Evolutionary conservation across 2,113 vertebrate genomes (phyloP), one percentile per base, ranked within the genome.

Genomic region (Symphodus melops): DNA sequence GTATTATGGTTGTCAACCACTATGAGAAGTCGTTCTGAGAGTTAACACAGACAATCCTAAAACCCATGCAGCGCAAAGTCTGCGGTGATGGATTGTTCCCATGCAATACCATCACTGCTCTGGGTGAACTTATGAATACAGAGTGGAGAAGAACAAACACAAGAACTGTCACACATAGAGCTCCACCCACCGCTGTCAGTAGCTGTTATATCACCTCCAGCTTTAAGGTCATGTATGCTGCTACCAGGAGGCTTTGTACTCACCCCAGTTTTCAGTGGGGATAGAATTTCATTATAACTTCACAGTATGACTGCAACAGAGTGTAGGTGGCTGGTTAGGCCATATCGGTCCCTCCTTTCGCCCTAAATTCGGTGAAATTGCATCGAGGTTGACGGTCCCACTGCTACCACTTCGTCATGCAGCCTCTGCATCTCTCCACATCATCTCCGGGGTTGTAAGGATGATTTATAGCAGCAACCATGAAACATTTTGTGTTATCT

Each of bases 381-480:
- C 28, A 14, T 14, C 48, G 1, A 39, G 57, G 56, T 49, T 75
- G 21, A 44, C n/a, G 46, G 9, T 46, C 71, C 10, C 69, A 16
- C 46, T 52, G 17, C 52, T 46, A 9, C 48, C 37, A 23, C 39
- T 28, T 59, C 37, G 16, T 25, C n/a, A 41, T 46, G 37, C 60
- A 46, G 55, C 39, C 12, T 48, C 25, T 8, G 4, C 60, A 10
- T 46, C 44, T 46, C 64, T 44, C 1, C 21, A 7, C 28, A 19
- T 72, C n/a, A 0, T 61, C 10, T 62, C 63, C 6, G 48, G 20
- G 10, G 46, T 20, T 60, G 69, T 44, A 76, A 59, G 54, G 37
- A 62, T 86, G 86, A 92, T 90, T 88, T 83, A 90, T 86, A 74
- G 59, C 21, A 3, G 48, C n/a, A 16, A 39, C 70, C 37, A 20